A percentile compares a stretch with the other conserved stretches of the same genome.
Conservation (phyloP, 2,113 vertebrate genomes). For the Dromaius novaehollandiae region DNA sequence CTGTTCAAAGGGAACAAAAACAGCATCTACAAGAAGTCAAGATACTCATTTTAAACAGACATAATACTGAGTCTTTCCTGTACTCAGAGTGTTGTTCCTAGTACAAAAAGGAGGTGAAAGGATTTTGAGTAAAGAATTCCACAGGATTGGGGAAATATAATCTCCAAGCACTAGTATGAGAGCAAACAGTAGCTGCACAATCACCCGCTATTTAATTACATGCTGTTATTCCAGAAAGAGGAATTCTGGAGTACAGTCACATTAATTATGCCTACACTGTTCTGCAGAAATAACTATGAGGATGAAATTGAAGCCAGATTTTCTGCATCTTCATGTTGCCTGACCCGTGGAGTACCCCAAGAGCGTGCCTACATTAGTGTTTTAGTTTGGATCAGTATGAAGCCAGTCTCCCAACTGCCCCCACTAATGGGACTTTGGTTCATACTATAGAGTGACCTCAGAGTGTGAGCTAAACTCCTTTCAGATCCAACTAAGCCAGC, state of each 20-base stretch:
- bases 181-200: background rate
- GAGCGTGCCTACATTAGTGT: background rate
- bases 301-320: background rate
- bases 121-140: background rate
- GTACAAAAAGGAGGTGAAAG: background rate
- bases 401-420: background rate
- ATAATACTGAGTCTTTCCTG: background rate
- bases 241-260: background rate
- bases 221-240: background rate
- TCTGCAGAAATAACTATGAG: background rate
- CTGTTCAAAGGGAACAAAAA: background rate
- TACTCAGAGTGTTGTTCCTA: background rate
- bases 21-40: background rate
- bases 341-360: background rate
- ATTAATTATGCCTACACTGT: background rate
- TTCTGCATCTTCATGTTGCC: background rate
- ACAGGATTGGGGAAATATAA: background rate
- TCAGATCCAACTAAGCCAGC: background rate
- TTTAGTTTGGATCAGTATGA: background rate
- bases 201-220: background rate
- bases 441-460: background rate
- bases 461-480: background rate
- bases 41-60: background rate
- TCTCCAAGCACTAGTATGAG: background rate
- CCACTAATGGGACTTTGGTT: background rate